Conservation (phyloP, 2,888 invertebrate species). For the Volucella bombylans region DNA sequence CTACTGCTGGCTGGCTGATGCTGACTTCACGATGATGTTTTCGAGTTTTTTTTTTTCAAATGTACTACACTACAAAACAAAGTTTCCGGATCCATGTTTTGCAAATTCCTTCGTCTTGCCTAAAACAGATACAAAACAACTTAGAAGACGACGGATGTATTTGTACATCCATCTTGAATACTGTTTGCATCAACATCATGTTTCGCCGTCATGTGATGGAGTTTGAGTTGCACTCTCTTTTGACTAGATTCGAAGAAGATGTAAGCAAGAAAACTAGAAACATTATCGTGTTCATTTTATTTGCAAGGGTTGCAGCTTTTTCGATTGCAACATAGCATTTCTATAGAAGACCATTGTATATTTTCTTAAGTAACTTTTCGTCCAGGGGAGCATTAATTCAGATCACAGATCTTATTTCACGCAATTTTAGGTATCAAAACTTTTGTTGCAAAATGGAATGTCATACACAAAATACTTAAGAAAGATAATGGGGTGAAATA, state of each 20-base stretch:
- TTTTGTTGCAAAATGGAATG: conserved; percentile 32
- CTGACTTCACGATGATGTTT: conserved; percentile 58
- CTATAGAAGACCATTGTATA: conserved; percentile 17
- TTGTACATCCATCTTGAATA: conserved; percentile 60
- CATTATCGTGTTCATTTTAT: conserved; percentile 54
- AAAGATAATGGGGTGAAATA: conserved; percentile 15
- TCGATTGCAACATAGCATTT: conserved; percentile 25
- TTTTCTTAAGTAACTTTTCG: conserved; percentile 54
- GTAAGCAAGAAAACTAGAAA: conserved; percentile 56
- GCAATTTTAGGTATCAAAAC: conserved; percentile 55
- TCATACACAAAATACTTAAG: conserved; percentile 7
- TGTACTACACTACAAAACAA: conserved; percentile 47
- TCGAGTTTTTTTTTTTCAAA: conserved; percentile 12
- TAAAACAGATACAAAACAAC: conserved; percentile 57
- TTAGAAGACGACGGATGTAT: conserved; percentile 30
- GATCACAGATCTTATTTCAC: conserved; percentile 46
- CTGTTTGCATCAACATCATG: conserved; percentile 56
- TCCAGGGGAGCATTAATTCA: conserved; percentile 39
- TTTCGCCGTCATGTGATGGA: conserved; percentile 47
- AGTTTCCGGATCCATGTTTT: conserved; percentile 65
- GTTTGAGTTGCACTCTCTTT: conserved; percentile 4
- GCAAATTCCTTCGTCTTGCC: conserved; percentile 54
- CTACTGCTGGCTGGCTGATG: conserved; percentile 41
- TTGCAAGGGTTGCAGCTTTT: conserved; percentile 29
- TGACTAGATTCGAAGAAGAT: conserved; percentile 6